Base-by-base conservation (phyloP, 2,797 vertebrate species). In the Serranus cabrilla region DNA sequence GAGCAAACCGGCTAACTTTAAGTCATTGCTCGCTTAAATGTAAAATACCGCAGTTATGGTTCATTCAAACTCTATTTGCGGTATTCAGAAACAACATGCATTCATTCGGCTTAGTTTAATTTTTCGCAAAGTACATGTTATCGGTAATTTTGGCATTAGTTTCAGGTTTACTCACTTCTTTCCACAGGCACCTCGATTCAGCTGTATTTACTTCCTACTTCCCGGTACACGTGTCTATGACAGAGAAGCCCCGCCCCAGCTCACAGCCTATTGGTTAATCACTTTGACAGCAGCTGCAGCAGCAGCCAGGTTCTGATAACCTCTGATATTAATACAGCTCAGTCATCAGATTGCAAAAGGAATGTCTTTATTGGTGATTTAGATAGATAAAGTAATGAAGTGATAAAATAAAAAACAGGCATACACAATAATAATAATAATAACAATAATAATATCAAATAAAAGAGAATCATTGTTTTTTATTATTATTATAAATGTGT, bases 161-260 rank as follows among this genome's bases (percentile, higher is more conserved):
- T 34, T n/a, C 1, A 23, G 14, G 1, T 71, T 52, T 83, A 88
- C 93, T 94, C 65, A 93, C 94, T 82, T 79, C 37, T 68, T 66
- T 63, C 78, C 67, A 73, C 65, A 11, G 49, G 76, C 73, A 72
- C 85, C 81, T 17, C 81, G 31, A 64, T 55, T 84, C 62, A 59
- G 82, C 43, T 67, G 57, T 86, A 86, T 93, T 92, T 93, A 94
- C 93, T 95, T 95, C 95, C 95, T 93, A 47, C 89, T 94, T 95
- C 90, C 85, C 71, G 86, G 90, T 86, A 85, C 93, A 93, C 93
- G 94, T 95, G 87, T 93, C 90, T 84, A 27, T 85, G 87, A 90
- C 80, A 21, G 7, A 0, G 0, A 83, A 82, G 59, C 23, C 81
- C 90, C 92, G 86, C 92, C 92, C 34, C 68, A 46, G 13, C 62